Evolutionary conservation across 2,888 invertebrate species (phyloP), one percentile per base, ranked within the genome.

Genomic region (Hemistola chrysoprasaria): DNA sequence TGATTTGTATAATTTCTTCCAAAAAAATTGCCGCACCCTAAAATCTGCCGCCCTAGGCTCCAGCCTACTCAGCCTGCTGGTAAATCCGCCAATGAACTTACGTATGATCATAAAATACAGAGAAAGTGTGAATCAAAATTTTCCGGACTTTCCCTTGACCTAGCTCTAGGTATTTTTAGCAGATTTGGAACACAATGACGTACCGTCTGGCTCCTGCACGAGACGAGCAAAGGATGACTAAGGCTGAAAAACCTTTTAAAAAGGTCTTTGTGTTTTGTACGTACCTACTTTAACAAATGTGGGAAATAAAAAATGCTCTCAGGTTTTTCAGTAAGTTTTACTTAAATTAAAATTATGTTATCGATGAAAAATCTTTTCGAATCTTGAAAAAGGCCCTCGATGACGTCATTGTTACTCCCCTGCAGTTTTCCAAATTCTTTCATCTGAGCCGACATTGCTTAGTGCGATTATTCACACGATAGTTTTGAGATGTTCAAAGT

Each of bases 401-500:
- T 84, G 85, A 84, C 80, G 85, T 84, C 84, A 85, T 52, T 63
- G 43, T 68, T 60, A 53, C 62, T 67, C 72, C 67, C 50, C 37
- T 47, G 59, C 58, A 62, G 50, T 62, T 62, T n/a, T 59, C 65
- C 69, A 20, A 62, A 69, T 80, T 75, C 81, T 80, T 83, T 84
- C 75, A 82, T 78, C 78, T 79, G 81, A 81, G 80, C 81, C 76
- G 56, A 73, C 73, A 71, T 67, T 60, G 70, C 73, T 74, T 54
- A 59, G 54, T 77, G 72, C 78, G 75, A 83, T 83, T 78, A 83
- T 85, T 85, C 85, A 84, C 85, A 85, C 82, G 78, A 72, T 70
- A 62, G 52, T 47, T 40, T 57, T 56, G 51, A 21, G 71, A 25
- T 62, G 21, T 72, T 67, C 79, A 85, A 86, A 72, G 49, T 72